Percentiles rank a stretch among this genome's conserved stretches.
Evolutionary conservation across 2,797 vertebrate genomes (phyloP).

Genomic region (Eulemur mongoz): DNA sequence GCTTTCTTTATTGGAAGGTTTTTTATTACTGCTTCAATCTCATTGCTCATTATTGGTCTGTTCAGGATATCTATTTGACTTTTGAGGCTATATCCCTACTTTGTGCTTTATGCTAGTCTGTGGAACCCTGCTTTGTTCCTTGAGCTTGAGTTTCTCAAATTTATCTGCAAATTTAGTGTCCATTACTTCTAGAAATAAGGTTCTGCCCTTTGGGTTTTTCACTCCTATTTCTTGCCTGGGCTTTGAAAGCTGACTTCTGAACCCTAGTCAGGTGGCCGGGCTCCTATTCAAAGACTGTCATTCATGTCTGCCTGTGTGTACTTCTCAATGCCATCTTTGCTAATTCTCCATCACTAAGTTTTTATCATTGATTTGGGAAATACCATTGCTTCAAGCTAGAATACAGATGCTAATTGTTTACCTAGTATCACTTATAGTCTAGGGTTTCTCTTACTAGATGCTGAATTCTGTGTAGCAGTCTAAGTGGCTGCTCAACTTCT

Average conservation of each 20-base stretch:
- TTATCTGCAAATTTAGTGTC: neutral
- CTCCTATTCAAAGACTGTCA: neutral
- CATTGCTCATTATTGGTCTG: too few species aligned
- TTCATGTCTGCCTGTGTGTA: rapidly evolving
- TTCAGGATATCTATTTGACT: too few species aligned
- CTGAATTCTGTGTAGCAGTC: neutral
- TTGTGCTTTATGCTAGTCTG: neutral
- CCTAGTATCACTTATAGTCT: neutral
- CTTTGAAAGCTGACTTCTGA: neutral
- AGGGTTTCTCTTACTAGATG: neutral
- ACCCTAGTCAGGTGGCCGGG: neutral
- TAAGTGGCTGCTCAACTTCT: neutral
- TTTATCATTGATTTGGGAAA: neutral
- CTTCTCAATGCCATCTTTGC: neutral
- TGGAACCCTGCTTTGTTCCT: neutral
- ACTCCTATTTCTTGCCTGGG: neutral
- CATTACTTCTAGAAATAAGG: neutral
- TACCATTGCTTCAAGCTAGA: neutral
- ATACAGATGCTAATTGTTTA: neutral
- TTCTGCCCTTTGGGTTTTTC: neutral
- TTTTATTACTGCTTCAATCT: too few species aligned
- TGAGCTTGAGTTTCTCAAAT: neutral
- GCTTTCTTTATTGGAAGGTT: too few species aligned
- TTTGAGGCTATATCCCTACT: neutral
- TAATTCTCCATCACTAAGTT: neutral